Percentiles rank a stretch among this genome's conserved stretches.
Evolutionary conservation across 2,888 invertebrate species (phyloP).

Genomic region (Drosophila anceps): DNA sequence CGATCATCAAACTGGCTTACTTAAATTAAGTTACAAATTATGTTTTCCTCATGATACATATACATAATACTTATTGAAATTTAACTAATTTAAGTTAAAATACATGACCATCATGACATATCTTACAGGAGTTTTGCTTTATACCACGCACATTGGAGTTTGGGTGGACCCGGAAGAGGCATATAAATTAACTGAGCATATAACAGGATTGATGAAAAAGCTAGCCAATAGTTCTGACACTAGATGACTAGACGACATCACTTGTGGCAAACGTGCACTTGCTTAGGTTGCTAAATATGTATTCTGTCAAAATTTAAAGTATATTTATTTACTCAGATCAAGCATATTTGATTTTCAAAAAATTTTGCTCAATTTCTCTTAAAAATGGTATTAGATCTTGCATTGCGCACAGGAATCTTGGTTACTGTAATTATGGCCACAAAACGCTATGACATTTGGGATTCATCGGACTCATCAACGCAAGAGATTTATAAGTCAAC

Average conservation of each 20-base stretch:
- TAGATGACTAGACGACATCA: slow-evolving; percentile 47
- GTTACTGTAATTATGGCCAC: slow-evolving; percentile 55
- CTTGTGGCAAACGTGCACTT: slow-evolving; percentile 51
- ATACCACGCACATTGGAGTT: slow-evolving; percentile 27
- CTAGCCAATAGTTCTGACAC: background rate
- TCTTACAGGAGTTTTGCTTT: slow-evolving; percentile 22
- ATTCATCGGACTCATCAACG: slow-evolving; percentile 40
- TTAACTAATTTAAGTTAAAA: background rate
- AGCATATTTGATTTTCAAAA: background rate
- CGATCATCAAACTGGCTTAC: slow-evolving; percentile 2
- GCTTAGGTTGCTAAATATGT: slow-evolving; percentile 21
- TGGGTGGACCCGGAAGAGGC: slow-evolving; percentile 23
- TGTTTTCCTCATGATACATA: background rate
- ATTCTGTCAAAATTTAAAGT: slow-evolving; percentile 43
- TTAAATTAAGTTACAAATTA: background rate
- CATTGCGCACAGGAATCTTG: slow-evolving; percentile 59
- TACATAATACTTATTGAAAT: background rate
- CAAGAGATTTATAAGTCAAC: slow-evolving; percentile 43
- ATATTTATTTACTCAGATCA: background rate
- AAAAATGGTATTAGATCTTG: slow-evolving; percentile 50
- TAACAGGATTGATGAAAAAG: background rate
- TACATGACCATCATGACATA: slow-evolving; percentile 17
- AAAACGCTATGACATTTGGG: slow-evolving; percentile 55
- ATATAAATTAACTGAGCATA: background rate
- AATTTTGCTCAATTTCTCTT: background rate